Base-by-base conservation (phyloP, 2,888 invertebrate species). In the Alloscopus bannaensis region DNA sequence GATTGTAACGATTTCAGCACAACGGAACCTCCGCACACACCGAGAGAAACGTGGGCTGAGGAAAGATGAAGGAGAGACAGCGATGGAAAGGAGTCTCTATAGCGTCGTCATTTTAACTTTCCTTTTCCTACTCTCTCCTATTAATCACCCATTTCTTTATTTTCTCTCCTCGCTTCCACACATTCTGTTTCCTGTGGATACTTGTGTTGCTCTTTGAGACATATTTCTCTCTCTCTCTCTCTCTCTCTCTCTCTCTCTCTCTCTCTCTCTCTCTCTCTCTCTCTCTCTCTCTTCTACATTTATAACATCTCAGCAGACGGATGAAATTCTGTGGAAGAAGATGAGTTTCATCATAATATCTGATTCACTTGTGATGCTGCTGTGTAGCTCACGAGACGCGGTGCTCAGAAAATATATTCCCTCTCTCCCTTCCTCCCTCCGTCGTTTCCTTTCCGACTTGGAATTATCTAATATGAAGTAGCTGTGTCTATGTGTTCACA, bases 101-200 rank as follows among this genome's bases (percentile, higher is more conserved):
- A 26, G 24, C 28, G 45, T 31, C 68, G 36, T 59, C 66, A 72
- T 72, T 71, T 59, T 60, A 72, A 72, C 65, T 65, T 71, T 64
- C 40, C 64, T 31, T 52, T 65, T 36, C 28, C 60, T 36, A 55
- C 42, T 13, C 55, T 65, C 59, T 73, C 22, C 50, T 78, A 78
- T 78, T 78, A 78, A 78, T 78, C 78, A 71, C 78, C 78, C 78
- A 78, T 78, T 78, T 71, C 66, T 75, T 75, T 70, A 77, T 77
- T 77, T 70, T 69, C 22, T 28, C 72, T 57, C 40, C n/a, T n/a
- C n/a, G n/a, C n/a, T n/a, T n/a, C n/a, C n/a, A n/a, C n/a, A n/a
- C n/a, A n/a, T n/a, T n/a, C n/a, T n/a, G n/a, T n/a, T n/a, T n/a
- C n/a, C n/a, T n/a, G n/a, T n/a, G n/a, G n/a, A n/a, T n/a, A n/a